phyloP scores from a whole-genome alignment of 1,140 invertebrate genomes.

The Oppia nitens region DNA sequence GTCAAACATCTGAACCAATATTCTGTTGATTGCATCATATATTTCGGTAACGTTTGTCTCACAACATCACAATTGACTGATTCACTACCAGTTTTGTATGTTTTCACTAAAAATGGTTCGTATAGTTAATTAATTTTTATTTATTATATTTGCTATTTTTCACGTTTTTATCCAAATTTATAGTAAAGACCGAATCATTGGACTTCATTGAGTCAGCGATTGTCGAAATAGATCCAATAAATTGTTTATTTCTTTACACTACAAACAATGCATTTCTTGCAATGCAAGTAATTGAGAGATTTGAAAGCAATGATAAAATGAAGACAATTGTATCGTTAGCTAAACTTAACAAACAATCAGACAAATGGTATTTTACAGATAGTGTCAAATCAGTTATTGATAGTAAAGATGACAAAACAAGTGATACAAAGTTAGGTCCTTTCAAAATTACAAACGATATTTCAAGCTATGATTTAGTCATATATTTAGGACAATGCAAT shows the following conservation, averaged over 20 bases:
- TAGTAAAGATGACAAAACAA: not conserved
- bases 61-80: not conserved
- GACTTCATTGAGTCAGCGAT: not conserved
- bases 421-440: not conserved
- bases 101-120: not conserved
- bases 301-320: not conserved
- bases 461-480: not conserved
- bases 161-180: not conserved
- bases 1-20: not conserved
- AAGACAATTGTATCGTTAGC: not conserved
- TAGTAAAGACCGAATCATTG: not conserved
- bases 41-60: slow-evolving; percentile 11
- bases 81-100: slow-evolving; percentile 5
- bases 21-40: slow-evolving; percentile 6
- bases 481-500: slow-evolving; percentile 10
- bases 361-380: not conserved
- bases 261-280: not conserved
- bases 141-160: not conserved
- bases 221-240: not conserved
- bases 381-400: not conserved
- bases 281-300: not conserved
- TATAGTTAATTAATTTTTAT: not conserved
- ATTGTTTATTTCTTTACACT: slow-evolving; percentile 3
- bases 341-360: not conserved
- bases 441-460: slow-evolving; percentile 3